Evolutionary conservation across 1,140 invertebrate species (phyloP).

Genomic region (Pemphigus obesinymphae): DNA sequence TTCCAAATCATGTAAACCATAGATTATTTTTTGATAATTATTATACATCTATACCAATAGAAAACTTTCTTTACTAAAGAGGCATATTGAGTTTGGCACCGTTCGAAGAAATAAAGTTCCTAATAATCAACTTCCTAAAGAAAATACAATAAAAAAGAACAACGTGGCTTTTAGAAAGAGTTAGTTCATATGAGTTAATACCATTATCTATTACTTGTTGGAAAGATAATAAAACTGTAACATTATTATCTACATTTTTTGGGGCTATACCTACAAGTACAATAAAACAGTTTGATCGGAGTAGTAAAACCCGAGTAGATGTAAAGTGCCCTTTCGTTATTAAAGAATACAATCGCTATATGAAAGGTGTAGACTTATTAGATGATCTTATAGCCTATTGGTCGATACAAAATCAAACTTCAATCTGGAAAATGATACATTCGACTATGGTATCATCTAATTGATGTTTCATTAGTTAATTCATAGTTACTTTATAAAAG

Average conservation of each 20-base stretch:
- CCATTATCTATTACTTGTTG: slow-evolving; percentile 40
- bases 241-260: slow-evolving; percentile 50
- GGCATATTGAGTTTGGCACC: slow-evolving; percentile 45
- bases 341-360: slow-evolving; percentile 42
- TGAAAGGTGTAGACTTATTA: slow-evolving; percentile 49
- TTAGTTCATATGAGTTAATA: background rate
- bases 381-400: slow-evolving; percentile 50
- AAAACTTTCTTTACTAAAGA: slow-evolving; percentile 43
- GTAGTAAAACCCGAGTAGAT: background rate
- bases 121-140: slow-evolving; percentile 44
- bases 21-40: slow-evolving; percentile 45
- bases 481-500: background rate
- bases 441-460: background rate
- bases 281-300: slow-evolving; percentile 47
- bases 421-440: background rate
- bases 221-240: slow-evolving; percentile 51
- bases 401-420: slow-evolving; percentile 44
- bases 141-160: slow-evolving; percentile 42
- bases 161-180: slow-evolving; percentile 22
- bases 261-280: slow-evolving; percentile 48
- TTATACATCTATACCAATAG: slow-evolving; percentile 42
- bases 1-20: slow-evolving; percentile 42
- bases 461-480: background rate
- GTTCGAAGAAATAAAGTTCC: slow-evolving; percentile 45
- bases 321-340: slow-evolving; percentile 46